These are phyloP conservation scores for Ptychochromis oligacanthus DNA, from an alignment of 2,113 vertebrate genomes.

Conservation along the genomic window DNA sequence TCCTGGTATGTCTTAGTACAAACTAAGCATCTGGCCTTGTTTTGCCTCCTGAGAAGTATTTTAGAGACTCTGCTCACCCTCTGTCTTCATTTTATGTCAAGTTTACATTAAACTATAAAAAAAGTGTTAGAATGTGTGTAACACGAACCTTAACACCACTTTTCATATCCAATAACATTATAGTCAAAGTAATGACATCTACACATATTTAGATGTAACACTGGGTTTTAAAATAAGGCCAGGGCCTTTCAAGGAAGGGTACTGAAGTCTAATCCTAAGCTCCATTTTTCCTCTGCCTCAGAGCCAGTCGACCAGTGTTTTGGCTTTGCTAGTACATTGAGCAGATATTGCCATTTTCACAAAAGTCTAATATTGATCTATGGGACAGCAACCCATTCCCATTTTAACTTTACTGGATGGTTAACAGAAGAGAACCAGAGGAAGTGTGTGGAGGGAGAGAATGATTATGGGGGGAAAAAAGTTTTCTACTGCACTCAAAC, in stretches of 20 bases:
- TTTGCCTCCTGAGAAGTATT: no score
- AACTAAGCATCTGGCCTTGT: no score
- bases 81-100: no score
- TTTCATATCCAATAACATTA: background rate
- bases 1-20: no score
- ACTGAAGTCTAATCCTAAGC: background rate
- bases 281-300: background rate
- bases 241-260: background rate
- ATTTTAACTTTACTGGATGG: constrained; percentile 36
- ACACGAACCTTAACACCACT: background rate
- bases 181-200: constrained; percentile 1
- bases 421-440: constrained; percentile 23
- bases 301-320: constrained; percentile 21
- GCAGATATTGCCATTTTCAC: constrained; percentile 42
- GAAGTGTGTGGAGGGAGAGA: background rate
- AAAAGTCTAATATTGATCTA: constrained; percentile 49
- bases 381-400: constrained; percentile 5
- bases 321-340: constrained; percentile 22
- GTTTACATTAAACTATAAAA: no score
- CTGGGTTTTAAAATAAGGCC: background rate
- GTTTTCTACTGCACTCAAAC: background rate
- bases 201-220: background rate
- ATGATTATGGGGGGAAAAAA: background rate
- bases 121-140: background rate
- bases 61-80: no score